These are phyloP conservation scores for Carlito syrichta DNA, from an alignment of 2,113 vertebrate species.

Conservation along the genomic window DNA sequence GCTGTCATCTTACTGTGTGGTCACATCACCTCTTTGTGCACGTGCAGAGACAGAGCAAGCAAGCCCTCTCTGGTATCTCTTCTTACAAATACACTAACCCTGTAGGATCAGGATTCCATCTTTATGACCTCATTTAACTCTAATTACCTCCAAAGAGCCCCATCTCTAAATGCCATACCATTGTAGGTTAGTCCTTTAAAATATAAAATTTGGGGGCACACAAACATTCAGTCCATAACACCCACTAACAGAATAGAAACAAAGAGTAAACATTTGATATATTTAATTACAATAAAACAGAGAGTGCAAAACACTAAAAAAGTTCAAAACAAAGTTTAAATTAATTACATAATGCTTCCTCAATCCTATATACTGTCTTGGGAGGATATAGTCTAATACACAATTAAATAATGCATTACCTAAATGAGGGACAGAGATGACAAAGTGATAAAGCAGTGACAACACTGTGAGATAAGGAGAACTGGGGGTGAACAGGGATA, in stretches of 20 bases:
- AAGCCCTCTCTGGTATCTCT: not conserved
- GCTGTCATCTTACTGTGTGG: not conserved
- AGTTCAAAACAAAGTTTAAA: not conserved
- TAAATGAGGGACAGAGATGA: not conserved
- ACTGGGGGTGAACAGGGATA: not conserved
- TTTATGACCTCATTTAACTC: not conserved
- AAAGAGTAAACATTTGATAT: not conserved
- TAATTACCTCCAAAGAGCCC: not conserved
- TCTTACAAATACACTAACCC: not conserved
- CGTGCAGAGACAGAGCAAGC: not conserved
- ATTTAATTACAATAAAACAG: not conserved
- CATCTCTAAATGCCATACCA: not conserved
- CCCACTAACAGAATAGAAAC: not conserved
- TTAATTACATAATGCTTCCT: not conserved
- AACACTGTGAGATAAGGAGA: not conserved
- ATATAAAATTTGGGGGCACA: not conserved
- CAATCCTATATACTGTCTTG: not conserved
- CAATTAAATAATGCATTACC: not conserved
- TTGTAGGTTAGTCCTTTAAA: not conserved
- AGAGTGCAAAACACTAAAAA: not conserved
- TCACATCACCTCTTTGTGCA: not conserved
- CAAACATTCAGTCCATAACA: not conserved
- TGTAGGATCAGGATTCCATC: not conserved
- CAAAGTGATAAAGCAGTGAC: not conserved
- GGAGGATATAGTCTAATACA: not conserved